A percentile compares a stretch with the other conserved stretches of the same genome.
phyloP scores from a whole-genome alignment of 2,797 vertebrate genomes.

The Rousettus madagascariensis region DNA sequence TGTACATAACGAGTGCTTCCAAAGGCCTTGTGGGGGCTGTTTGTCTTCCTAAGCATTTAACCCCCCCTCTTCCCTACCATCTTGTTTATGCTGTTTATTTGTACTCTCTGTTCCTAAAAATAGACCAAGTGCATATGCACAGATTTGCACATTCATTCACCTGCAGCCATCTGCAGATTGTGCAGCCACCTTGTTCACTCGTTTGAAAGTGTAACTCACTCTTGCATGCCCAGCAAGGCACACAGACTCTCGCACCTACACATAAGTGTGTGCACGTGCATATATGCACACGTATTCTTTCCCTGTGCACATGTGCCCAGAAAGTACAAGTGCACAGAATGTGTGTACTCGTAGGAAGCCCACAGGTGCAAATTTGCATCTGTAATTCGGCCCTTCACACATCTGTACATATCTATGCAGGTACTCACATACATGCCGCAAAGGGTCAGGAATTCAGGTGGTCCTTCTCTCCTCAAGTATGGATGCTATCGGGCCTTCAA shows the following conservation, averaged over 20 bases:
- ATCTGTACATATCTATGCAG: too few species aligned
- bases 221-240: not conserved
- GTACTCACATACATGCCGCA: not conserved
- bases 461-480: not conserved
- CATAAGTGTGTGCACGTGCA: accelerated
- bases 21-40: conserved; percentile 63
- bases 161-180: not conserved
- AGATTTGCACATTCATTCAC: not conserved
- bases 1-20: conserved; percentile 72
- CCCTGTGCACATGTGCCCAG: not conserved
- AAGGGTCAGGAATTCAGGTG: not conserved
- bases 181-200: accelerated
- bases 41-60: conserved; percentile 71
- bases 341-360: not conserved
- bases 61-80: not conserved
- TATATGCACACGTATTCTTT: not conserved
- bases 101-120: conserved; percentile 13
- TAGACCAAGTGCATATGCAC: not conserved
- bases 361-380: not conserved
- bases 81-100: conserved; percentile 64
- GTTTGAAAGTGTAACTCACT: accelerated
- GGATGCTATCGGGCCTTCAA: not conserved
- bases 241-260: not conserved
- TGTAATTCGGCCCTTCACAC: not conserved
- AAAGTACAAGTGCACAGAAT: not conserved